phyloP scores from a whole-genome alignment of 1,140 invertebrate species.

The Vanessa atalanta region DNA sequence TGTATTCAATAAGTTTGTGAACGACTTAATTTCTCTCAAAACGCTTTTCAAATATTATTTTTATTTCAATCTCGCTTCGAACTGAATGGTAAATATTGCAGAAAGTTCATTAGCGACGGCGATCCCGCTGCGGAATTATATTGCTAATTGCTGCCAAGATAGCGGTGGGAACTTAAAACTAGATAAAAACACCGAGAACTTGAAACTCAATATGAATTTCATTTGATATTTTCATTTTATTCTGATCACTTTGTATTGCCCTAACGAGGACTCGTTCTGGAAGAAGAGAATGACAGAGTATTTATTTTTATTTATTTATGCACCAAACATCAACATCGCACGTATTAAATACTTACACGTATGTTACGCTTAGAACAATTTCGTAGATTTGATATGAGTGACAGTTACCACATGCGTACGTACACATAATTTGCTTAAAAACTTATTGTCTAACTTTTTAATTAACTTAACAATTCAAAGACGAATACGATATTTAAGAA shows the following conservation, averaged over 20 bases:
- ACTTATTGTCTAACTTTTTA: no score
- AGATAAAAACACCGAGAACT: neutral
- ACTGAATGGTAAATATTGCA: constrained; percentile 2
- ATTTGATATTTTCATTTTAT: constrained; percentile 1
- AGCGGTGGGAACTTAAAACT: neutral
- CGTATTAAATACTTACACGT: no score
- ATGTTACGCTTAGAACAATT: no score
- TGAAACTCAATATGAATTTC: constrained; percentile 1
- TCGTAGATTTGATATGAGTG: no score
- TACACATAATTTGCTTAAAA: no score
- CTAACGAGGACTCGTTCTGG: neutral
- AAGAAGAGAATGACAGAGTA: neutral
- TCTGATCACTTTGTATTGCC: neutral
- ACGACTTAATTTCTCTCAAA: neutral
- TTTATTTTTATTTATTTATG: no score
- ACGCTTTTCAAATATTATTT: constrained; percentile 1
- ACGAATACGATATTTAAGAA: no score
- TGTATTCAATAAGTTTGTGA: neutral
- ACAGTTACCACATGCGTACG: no score
- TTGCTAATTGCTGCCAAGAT: neutral
- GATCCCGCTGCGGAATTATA: constrained; percentile 1
- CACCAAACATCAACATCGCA: no score
- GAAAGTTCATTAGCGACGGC: constrained; percentile 8
- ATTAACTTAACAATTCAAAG: no score
- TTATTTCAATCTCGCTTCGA: neutral